Conservation (phyloP, 2,888 invertebrate genomes). For the Eueremaeus valkanovi region DNA sequence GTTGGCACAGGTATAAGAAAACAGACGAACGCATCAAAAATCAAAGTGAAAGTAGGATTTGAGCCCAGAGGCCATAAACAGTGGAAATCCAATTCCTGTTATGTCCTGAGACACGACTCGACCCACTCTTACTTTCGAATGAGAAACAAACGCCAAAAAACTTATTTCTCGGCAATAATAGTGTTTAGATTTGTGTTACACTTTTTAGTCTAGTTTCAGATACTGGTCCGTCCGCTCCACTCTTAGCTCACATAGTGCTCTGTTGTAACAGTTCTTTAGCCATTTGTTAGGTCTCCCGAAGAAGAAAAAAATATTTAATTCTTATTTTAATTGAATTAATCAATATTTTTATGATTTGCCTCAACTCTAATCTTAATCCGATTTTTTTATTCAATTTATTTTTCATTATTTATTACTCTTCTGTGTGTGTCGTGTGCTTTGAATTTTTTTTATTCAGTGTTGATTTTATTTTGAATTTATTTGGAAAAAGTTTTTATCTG, state of each 20-base stretch:
- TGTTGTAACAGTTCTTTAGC: too few species aligned
- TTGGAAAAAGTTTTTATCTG: not conserved
- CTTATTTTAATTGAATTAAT: too few species aligned
- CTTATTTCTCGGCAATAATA: slow-evolving; percentile 26
- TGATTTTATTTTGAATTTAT: not conserved
- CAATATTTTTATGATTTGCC: too few species aligned
- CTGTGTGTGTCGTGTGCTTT: too few species aligned
- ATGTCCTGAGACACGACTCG: slow-evolving; percentile 29
- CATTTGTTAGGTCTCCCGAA: too few species aligned
- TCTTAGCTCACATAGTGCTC: not conserved
- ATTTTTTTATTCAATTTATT: too few species aligned
- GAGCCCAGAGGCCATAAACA: not conserved
- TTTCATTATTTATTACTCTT: too few species aligned
- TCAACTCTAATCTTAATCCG: too few species aligned
- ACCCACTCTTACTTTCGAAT: slow-evolving; percentile 36
- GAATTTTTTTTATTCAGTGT: too few species aligned
- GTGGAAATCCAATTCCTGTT: slow-evolving; percentile 1
- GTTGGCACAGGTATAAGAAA: slow-evolving; percentile 7
- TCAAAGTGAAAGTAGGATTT: slow-evolving; percentile 32
- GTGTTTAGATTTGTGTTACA: slow-evolving; percentile 30
- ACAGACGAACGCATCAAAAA: slow-evolving; percentile 8
- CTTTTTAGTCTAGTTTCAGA: slow-evolving; percentile 35
- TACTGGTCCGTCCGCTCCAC: slow-evolving; percentile 16
- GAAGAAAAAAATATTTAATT: too few species aligned
- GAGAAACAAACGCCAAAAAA: not conserved